phyloP scores from a whole-genome alignment of 2,888 invertebrate genomes.

The Leptogaster cylindrica region DNA sequence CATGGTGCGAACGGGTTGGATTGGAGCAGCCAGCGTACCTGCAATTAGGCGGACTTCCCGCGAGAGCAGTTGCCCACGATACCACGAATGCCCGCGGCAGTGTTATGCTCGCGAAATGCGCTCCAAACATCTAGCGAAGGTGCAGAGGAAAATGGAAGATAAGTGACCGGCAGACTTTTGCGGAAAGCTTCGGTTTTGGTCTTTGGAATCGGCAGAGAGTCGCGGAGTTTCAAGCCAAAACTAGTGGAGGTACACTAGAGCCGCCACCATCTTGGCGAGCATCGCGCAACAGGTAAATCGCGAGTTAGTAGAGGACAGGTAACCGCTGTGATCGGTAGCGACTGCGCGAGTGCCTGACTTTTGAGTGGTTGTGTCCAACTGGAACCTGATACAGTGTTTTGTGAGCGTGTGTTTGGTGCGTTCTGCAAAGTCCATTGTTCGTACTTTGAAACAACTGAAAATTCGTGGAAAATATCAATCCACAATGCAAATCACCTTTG shows the following conservation, averaged over 20 bases:
- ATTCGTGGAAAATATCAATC: too few species aligned
- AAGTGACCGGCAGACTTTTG: neutral
- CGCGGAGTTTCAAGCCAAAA: neutral
- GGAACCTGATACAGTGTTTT: neutral
- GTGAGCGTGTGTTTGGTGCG: constrained; percentile 7
- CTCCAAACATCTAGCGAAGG: neutral
- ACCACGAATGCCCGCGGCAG: neutral
- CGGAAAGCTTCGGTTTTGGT: constrained; percentile 4
- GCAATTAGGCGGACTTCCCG: neutral
- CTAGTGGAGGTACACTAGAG: neutral
- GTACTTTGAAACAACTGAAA: too few species aligned
- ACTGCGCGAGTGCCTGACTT: constrained; percentile 25
- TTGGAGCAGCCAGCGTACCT: neutral
- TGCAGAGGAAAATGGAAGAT: neutral
- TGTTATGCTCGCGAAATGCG: neutral
- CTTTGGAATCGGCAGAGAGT: neutral
- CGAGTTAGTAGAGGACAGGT: constrained; percentile 38
- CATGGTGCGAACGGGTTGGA: neutral
- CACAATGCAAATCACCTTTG: too few species aligned
- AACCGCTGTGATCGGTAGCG: constrained; percentile 24
- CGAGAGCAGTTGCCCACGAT: neutral
- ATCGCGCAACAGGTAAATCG: constrained; percentile 18
- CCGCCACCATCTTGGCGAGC: constrained; percentile 19
- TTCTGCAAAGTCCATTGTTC: constrained; percentile 8
- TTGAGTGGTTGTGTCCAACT: constrained; percentile 2